Evolutionary conservation across 1,140 invertebrate genomes (phyloP), one percentile per base, ranked within the genome.

Genomic region (Eurosta solidaginis): DNA sequence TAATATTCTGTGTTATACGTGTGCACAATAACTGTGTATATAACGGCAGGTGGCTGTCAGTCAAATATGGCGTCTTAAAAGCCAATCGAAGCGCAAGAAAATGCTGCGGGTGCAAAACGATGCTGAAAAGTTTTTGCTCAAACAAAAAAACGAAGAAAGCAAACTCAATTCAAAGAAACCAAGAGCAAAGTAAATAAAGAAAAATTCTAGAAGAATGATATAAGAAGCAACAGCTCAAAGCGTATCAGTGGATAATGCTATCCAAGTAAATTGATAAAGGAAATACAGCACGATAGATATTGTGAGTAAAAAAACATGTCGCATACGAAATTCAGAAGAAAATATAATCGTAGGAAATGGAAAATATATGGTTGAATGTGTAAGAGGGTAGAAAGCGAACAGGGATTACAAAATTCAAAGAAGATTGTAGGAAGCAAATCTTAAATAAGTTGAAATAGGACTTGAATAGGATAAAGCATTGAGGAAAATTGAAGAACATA

Each of bases 11-110:
- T 33, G 3, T 17, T 54, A 20, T 2, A 54, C 12, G 9, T 25
- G 22, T 27, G 22, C 50, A 22, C 10, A 12, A n/a, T n/a, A n/a
- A n/a, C n/a, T 27, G 14, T 33, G 54, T 59, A 29, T 9, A n/a
- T 47, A 17, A 47, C 14, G n/a, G 45, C 45, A 47, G 10, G 54
- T 33, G 27, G 27, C 12, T 33, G 27, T 36, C 29, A 68, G 59
- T 17, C 59, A 68, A 68, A 68, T 40, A 68, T 68, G 59, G 59
- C 59, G 59, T 68, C 59, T 68, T 68, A 1, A 68, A 68, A 68
- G 59, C 59, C 59, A 68, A 68, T 40, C 33, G 59, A 42, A 42
- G 59, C 33, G n/a, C 59, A 68, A 42, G 36, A 20, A 68, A 68
- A 12, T 68, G 59, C 33, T 68, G 59, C 59, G 59, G 29, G 59